Evolutionary conservation across 2,797 vertebrate genomes (phyloP), one percentile per base, ranked within the genome.

Genomic region (Mycteria americana): DNA sequence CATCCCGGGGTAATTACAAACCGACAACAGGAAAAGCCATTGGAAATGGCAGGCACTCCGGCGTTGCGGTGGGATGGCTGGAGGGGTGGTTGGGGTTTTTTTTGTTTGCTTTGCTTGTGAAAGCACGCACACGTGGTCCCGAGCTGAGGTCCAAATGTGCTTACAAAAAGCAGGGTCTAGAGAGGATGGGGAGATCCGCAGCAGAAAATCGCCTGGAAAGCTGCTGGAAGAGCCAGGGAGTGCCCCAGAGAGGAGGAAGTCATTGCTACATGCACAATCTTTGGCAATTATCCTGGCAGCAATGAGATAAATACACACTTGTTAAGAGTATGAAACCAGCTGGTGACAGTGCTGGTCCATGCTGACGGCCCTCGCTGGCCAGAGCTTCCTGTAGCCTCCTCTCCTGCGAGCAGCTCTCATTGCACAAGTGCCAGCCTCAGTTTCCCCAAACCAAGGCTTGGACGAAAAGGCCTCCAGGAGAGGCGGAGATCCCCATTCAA

Each of bases 1-100:
- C 88, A 87, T 89, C 81, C 92, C 31, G 1, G 53, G 35, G 64
- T 80, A 89, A 94, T 96, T 95, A 79, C 85, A 83, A 63, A 70
- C 70, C 39, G 25, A 83, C 67, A 74, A 83, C 95, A 93, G 92
- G 83, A 87, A 97, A 97, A 91, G 87, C 79, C 18, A 43, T n/a
- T 80, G 84, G 57, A 92, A 95, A 89, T 81, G 85, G 83, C 85
- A 96, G 91, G 89, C 11, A 0, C 56, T 74, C 80, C 6, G 9
- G 60, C 10, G 4, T 35, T 69, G 72, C 2, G 2, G 28, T 25
- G 80, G 70, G 50, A 83, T 0, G 10, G 73, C 46, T 89, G 62
- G 67, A 92, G 84, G 64, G 31, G 31, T 8, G 11, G 19, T 43
- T 87, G 51, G 21, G 15, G 3, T 1, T 30, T 82, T 65, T 90